A percentile compares a stretch with the other conserved stretches of the same genome.
These are phyloP conservation scores for Macrotrachela quadricornifera DNA, from an alignment of 1,140 invertebrate species.

Conservation along the genomic window DNA sequence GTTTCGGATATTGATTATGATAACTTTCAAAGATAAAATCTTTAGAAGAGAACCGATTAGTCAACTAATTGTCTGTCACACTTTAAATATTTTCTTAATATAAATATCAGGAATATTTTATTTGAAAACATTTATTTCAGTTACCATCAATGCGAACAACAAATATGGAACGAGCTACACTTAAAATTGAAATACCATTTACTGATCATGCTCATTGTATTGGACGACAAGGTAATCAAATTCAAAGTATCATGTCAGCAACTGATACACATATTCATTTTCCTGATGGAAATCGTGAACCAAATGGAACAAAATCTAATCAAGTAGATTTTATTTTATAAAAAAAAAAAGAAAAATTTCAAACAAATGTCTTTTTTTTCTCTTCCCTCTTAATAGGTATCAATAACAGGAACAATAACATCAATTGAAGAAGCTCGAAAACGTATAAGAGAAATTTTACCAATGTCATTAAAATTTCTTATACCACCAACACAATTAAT, in stretches of 20 bases:
- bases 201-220: constrained; percentile 95
- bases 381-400: constrained; percentile 31
- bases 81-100: no score
- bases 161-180: constrained; percentile 48
- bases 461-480: neutral
- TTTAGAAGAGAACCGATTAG: no score
- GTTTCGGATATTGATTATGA: no score
- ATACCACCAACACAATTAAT: neutral
- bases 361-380: constrained; percentile 6
- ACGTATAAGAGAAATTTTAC: constrained; percentile 52
- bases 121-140: no score
- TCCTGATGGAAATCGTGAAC: constrained; percentile 69
- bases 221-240: constrained; percentile 78
- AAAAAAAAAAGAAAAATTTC: neutral
- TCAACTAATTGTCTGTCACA: no score
- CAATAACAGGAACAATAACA: constrained; percentile 53
- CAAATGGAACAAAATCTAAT: constrained; percentile 66
- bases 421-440: constrained; percentile 69
- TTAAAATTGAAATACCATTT: constrained; percentile 93
- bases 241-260: constrained; percentile 83
- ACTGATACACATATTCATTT: constrained; percentile 92
- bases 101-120: no score
- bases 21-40: no score
- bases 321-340: constrained; percentile 40
- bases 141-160: no score